Base-by-base conservation (phyloP, 2,888 invertebrate species). In the Torymus texanus region DNA sequence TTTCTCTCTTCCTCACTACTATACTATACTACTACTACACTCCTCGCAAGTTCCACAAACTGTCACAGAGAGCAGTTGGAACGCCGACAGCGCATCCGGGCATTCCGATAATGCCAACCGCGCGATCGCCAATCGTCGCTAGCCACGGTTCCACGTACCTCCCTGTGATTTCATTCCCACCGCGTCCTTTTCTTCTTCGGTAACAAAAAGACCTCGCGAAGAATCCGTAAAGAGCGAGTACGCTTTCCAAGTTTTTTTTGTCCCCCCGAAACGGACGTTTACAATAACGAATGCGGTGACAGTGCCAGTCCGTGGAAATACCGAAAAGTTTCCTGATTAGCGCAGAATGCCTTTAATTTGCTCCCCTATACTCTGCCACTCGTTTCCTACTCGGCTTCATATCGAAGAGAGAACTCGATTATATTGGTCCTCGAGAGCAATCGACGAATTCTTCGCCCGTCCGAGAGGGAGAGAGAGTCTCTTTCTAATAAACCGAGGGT, bases 261-360 rank as follows among this genome's bases (percentile, higher is more conserved):
- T n/a, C n/a, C n/a, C n/a, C n/a, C 51, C 41, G 41, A 41, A 41
- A 41, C 41, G 63, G 67, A 70, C 71, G 75, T 79, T 74, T 75
- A 70, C 70, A 74, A 78, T 73, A 74, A 74, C 74, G 78, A 62
- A 75, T 56, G 75, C 79, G 66, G 65, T 77, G 53, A 65, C n/a
- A 24, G 14, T 51, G 50, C 2, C 16, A n/a, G 50, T 56, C 68
- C 41, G 21, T 50, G 62, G 65, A 65, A 76, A 76, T 76, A 76
- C 78, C 72, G 72, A 78, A 78, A 78, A 78, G 61, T 78, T 66
- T 70, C 66, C 71, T 75, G 81, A 81, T 81, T 78, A 78, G 78
- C 63, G 58, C 3, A 78, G 73, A 80, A 81, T 82, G 80, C 68
- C 53, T 75, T 78, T 78, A 78, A 81, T 78, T 81, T 73, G 68